Conservation (phyloP, 2,113 vertebrate species). For the Corythornis vintsioides region DNA sequence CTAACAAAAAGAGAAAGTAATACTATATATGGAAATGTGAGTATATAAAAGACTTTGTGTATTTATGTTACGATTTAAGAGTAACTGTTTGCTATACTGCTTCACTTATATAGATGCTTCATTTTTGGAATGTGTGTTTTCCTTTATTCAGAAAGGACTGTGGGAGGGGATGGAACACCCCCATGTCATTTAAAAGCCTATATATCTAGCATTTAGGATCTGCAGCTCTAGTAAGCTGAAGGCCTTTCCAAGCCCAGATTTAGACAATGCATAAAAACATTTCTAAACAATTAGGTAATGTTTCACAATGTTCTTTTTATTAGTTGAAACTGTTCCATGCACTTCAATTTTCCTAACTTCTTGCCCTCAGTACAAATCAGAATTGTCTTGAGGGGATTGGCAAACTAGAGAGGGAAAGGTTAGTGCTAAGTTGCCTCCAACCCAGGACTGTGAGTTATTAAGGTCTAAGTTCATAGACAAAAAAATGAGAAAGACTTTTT, state of each 20-base stretch:
- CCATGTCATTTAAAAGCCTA: slow-evolving; percentile 6
- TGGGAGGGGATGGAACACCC: background rate
- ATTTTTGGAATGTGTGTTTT: background rate
- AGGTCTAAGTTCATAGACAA: background rate
- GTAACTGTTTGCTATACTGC: slow-evolving; percentile 10
- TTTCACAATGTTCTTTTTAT: slow-evolving; percentile 73
- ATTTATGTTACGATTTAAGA: slow-evolving; percentile 45
- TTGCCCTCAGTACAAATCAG: slow-evolving; percentile 43
- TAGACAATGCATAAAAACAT: slow-evolving; percentile 76
- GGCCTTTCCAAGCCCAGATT: slow-evolving; percentile 70
- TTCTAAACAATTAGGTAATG: slow-evolving; percentile 81
- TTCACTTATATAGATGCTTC: background rate
- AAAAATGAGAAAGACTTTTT: background rate
- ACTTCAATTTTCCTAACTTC: slow-evolving; percentile 65
- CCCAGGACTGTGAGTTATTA: background rate
- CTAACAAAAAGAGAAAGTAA: slow-evolving; percentile 62
- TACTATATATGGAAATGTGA: slow-evolving; percentile 52
- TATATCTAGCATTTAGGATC: slow-evolving; percentile 5
- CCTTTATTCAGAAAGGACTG: background rate
- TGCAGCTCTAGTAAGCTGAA: slow-evolving; percentile 59
- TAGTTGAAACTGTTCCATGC: slow-evolving; percentile 66
- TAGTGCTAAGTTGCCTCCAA: slow-evolving; percentile 9
- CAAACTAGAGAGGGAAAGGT: slow-evolving; percentile 14
- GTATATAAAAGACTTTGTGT: slow-evolving; percentile 19
- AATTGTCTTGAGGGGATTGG: slow-evolving; percentile 39